Conservation (phyloP, 2,888 invertebrate genomes). For the Drosophila colorata region DNA sequence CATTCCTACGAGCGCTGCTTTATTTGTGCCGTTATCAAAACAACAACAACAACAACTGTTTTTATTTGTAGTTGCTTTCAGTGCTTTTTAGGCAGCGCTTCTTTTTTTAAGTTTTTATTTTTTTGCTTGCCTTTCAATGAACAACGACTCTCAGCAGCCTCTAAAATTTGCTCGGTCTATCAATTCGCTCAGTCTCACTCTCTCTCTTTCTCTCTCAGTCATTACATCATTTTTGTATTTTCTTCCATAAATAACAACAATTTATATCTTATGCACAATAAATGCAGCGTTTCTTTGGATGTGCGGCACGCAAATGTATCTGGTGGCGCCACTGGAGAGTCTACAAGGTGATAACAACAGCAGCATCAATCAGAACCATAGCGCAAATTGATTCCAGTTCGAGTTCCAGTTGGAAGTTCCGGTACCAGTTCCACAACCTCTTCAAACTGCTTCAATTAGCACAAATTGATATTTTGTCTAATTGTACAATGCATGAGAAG, state of each 20-base stretch:
- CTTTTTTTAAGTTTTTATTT: constrained; percentile 12
- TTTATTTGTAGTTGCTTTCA: constrained; percentile 29
- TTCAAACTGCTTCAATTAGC: constrained; percentile 14
- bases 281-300: constrained; percentile 73
- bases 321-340: constrained; percentile 75
- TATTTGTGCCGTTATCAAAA: constrained; percentile 68
- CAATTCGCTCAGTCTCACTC: constrained; percentile 5
- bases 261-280: constrained; percentile 28
- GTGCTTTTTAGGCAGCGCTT: constrained; percentile 20
- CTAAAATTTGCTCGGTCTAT: background rate
- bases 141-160: constrained; percentile 33
- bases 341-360: constrained; percentile 47
- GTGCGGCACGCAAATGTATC: constrained; percentile 77
- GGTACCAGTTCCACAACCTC: background rate
- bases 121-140: constrained; percentile 65
- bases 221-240: constrained; percentile 78
- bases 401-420: constrained; percentile 6
- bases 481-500: constrained; percentile 6
- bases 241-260: constrained; percentile 69
- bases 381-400: constrained; percentile 20
- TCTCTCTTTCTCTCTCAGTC: constrained; percentile 19
- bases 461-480: background rate
- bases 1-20: constrained; percentile 61
- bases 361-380: constrained; percentile 12
- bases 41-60: constrained; percentile 34